Base-by-base conservation (phyloP, 1,140 invertebrate genomes). In the Zaprionus davidi region DNA sequence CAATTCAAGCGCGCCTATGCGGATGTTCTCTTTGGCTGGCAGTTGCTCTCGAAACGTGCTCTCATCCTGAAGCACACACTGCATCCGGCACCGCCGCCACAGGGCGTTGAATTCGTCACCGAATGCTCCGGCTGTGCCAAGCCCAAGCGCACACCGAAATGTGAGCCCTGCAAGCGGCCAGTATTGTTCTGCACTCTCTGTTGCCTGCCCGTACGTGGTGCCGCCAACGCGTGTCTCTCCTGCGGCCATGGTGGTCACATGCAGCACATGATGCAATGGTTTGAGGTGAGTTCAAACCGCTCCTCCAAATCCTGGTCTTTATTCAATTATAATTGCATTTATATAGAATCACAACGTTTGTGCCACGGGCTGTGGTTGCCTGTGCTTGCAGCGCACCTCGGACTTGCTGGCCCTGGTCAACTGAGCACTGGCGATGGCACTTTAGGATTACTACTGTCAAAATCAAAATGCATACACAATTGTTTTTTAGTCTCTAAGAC, bases 231-330 rank as follows among this genome's bases (percentile, higher is more conserved):
- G 76, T 99, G 98, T 90, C 93, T 97, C 28, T 94, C 96, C 26
- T 99, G 98, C 93, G 97, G 97, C 2, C 98, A 99, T 93, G 98
- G 97, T 38, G 98, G 98, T 9, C 98, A 99, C 92, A 95, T 96
- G 4, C 92, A 94, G 63, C 97, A 98, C 93, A 94, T 98, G 86
- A 93, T 95, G 71, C 93, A 95, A 44, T 98, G 98, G 98, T 98
- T 97, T 93, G 93, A 94, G 86, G 93, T 95, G 38, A 97, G 96
- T 91, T 94, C 22, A 5, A n/a, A 2, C 11, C 1, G 9, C 38
- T 12, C 5, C 2, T 26, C 2, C 2, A 26, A 15, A 17, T 65
- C 26, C 7, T 20, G 22, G 3, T 41, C 15, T 56, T 46, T 13
- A 9, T n/a, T 13, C 4, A 22, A 11, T n/a, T 22, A 59, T 41